Percentiles rank a stretch among this genome's conserved stretches.
These are phyloP conservation scores for Borostomias antarcticus DNA, from an alignment of 2,797 vertebrate species.

Conservation along the genomic window DNA sequence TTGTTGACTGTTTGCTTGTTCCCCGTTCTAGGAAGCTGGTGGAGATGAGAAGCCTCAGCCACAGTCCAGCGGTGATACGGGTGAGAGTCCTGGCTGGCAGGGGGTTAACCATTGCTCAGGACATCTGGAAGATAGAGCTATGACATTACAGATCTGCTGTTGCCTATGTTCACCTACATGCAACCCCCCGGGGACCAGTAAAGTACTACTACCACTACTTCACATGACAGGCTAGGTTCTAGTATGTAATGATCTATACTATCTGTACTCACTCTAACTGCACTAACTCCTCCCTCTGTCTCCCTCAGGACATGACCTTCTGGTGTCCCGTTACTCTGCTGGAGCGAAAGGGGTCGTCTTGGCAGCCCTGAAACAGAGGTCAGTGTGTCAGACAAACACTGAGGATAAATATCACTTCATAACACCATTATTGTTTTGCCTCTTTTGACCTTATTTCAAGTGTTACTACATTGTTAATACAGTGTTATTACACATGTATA, in stretches of 20 bases:
- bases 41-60: conserved; percentile 15
- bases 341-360: conserved; percentile 82
- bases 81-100: conserved; percentile 21
- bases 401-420: not conserved
- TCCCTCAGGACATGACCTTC: conserved; percentile 74
- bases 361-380: conserved; percentile 74
- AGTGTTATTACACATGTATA: not conserved
- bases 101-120: not conserved
- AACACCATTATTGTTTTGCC: no score
- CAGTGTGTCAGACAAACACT: not conserved
- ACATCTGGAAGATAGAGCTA: not conserved
- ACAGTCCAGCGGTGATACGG: conserved; percentile 35
- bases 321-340: conserved; percentile 80
- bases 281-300: no score
- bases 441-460: not conserved
- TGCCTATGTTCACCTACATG: no score
- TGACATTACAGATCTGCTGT: not conserved
- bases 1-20: not conserved
- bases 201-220: no score
- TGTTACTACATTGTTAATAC: not conserved
- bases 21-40: conserved; percentile 17
- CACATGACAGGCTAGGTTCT: no score
- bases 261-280: not conserved
- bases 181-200: no score
- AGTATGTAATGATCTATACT: not conserved